Evolutionary conservation across 2,888 invertebrate genomes (phyloP).

Genomic region (Pantelozetes paolii): DNA sequence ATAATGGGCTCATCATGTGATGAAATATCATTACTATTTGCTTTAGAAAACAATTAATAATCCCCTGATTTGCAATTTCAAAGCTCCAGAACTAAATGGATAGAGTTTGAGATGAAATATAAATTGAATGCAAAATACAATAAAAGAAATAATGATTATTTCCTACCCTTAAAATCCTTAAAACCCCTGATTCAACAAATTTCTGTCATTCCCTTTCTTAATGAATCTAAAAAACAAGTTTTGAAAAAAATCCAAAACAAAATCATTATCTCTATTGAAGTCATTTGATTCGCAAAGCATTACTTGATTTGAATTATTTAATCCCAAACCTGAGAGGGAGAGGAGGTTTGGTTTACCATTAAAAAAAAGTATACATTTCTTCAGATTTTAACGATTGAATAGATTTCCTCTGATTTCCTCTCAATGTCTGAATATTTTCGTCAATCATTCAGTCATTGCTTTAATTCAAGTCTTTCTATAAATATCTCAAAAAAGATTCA

Average conservation of each 20-base stretch:
- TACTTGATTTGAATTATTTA: neutral
- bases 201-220: no score
- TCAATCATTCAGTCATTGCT: neutral
- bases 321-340: neutral
- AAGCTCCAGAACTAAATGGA: no score
- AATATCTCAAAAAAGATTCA: neutral
- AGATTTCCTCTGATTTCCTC: no score
- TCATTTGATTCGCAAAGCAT: neutral
- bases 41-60: no score
- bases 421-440: no score
- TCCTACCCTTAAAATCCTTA: no score
- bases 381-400: neutral
- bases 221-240: neutral
- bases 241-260: neutral
- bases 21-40: no score
- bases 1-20: no score
- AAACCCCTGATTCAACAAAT: no score
- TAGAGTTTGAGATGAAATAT: no score
- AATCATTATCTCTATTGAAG: constrained; percentile 12
- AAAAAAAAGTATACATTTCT: neutral
- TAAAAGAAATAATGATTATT: no score
- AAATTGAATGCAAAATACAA: neutral
- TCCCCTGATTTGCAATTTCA: no score
- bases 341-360: neutral
- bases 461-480: constrained; percentile 11